phyloP scores from a whole-genome alignment of 2,113 vertebrate species.

The Colinus virginianus region DNA sequence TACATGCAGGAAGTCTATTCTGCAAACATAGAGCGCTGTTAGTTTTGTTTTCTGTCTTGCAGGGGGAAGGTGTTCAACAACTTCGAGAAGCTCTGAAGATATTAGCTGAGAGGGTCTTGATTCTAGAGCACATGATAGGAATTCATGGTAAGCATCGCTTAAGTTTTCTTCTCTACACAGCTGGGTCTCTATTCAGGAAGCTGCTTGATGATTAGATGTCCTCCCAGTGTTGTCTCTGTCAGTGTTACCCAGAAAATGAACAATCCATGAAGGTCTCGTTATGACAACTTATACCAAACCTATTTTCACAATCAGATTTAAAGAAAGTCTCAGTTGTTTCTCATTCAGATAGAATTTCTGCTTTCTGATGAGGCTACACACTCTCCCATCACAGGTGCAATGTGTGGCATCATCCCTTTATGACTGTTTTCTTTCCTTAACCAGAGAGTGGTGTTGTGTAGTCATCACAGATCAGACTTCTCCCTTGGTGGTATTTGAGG shows the following conservation, averaged over 20 bases:
- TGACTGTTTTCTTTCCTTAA: not conserved
- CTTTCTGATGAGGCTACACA: not conserved
- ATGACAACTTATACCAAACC: not conserved
- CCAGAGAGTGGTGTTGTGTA: not conserved
- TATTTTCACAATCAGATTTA: not conserved
- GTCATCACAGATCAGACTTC: not conserved
- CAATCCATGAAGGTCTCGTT: not conserved
- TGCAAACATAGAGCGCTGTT: not conserved
- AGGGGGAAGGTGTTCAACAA: constrained; percentile 92
- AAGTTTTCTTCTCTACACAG: not conserved
- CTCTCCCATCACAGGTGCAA: not conserved
- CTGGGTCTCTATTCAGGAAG: not conserved
- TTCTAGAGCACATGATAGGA: constrained; percentile 98
- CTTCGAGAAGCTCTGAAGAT: constrained; percentile 98
- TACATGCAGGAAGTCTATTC: not conserved
- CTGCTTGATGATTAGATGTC: not conserved
- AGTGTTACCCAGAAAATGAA: not conserved
- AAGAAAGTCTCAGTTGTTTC: accelerated
- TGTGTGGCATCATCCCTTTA: not conserved
- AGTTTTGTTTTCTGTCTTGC: not conserved
- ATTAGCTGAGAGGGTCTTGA: constrained; percentile 94
- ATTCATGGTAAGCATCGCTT: constrained; percentile 85
- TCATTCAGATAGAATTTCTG: not conserved
- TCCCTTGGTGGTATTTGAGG: not conserved
- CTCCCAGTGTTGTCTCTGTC: not conserved